Evolutionary conservation across 2,888 invertebrate species (phyloP), one percentile per base, ranked within the genome.

Genomic region (Scelioninae gen. 1): DNA sequence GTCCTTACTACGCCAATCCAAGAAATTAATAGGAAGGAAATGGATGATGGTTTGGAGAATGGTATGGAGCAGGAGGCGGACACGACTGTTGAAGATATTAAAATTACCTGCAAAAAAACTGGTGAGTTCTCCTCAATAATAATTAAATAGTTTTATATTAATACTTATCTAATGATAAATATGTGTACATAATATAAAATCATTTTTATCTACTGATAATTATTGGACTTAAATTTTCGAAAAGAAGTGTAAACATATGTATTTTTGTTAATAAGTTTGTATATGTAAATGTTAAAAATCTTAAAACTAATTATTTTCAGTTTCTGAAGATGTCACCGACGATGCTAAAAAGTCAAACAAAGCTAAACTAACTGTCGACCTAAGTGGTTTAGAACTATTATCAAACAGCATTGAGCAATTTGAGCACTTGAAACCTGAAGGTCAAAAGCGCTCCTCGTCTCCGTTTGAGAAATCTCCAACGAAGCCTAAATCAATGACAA

Each of bases 401-500:
- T 97, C 97, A 0, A 97, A 97, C 88, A 97, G 97, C 90, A 97
- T 97, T 79, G 96, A 96, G 72, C 96, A 96, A 87, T 95, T 96
- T 86, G 96, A 96, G 88, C 94, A 94, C 66, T 88, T 93, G 34
- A 90, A 90, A 58, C 90, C 92, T 10, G 89, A 86, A 84, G 15
- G 32, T 43, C 77, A 83, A 15, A 69, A 63, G 0, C 58, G 76
- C 16, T 56, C 80, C 11, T 77, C 85, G 0, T 92, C 93, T 0
- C 63, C 83, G 4, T 86, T 88, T 1, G 93, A 93, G 3, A 93
- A 93, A 58, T 93, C 94, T 0, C 92, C 94, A 38, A 88, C 91
- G 0, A 89, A 86, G 51, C 89, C 93, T 0, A 88, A 88, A 15
- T 10, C 86, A 0, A 84, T 86, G 40, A 82, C 83, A n/a, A 88